phyloP scores from a whole-genome alignment of 2,113 vertebrate genomes.

The Charina bottae region DNA sequence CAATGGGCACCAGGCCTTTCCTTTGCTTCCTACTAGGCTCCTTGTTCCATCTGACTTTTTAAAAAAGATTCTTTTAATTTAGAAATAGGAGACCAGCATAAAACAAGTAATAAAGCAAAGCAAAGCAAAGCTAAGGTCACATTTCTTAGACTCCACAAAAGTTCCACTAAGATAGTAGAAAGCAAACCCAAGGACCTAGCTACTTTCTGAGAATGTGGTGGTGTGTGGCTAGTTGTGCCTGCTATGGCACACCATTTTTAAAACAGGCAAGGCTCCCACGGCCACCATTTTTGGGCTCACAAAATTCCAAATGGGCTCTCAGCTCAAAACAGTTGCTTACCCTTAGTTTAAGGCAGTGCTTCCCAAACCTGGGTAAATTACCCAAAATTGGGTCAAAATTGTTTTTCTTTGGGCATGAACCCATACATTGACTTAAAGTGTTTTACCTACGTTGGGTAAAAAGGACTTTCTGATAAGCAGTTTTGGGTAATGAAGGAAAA shows the following conservation, averaged over 20 bases:
- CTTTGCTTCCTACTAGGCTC: background rate
- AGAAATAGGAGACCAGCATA: background rate
- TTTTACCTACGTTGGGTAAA: too few species aligned
- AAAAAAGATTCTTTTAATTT: background rate
- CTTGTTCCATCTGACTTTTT: background rate
- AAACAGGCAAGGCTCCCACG: background rate
- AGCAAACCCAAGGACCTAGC: background rate
- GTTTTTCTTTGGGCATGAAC: too few species aligned
- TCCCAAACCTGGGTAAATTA: too few species aligned
- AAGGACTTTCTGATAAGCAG: too few species aligned
- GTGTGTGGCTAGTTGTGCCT: background rate
- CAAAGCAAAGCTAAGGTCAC: background rate
- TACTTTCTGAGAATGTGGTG: background rate
- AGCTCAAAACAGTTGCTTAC: background rate
- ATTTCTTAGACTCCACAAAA: background rate
- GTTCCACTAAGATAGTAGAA: background rate
- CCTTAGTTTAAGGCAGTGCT: background rate
- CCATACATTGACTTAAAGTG: too few species aligned
- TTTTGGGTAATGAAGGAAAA: too few species aligned
- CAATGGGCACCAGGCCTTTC: background rate
- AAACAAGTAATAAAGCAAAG: background rate
- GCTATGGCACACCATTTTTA: background rate
- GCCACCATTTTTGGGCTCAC: background rate
- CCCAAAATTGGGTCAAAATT: too few species aligned
- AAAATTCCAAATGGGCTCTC: background rate